Evolutionary conservation across 2,888 invertebrate genomes (phyloP).

Genomic region (Leucoma salicis): DNA sequence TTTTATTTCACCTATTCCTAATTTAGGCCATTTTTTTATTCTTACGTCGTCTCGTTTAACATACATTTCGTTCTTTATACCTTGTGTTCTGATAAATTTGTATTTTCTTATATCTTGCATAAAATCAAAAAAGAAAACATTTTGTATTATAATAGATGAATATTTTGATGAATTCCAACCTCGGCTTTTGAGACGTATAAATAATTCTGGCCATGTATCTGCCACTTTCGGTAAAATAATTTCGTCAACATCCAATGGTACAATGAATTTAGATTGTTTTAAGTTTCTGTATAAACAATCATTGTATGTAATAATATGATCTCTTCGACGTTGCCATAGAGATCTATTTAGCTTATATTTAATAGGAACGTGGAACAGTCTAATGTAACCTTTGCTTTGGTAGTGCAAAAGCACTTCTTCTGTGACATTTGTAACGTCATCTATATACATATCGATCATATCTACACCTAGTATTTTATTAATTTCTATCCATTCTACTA

Average conservation of each 20-base stretch:
- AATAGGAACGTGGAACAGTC: slow-evolving; percentile 78
- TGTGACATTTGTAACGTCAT: slow-evolving; percentile 79
- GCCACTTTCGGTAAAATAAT: slow-evolving; percentile 85
- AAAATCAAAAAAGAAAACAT: slow-evolving; percentile 86
- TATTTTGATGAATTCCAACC: slow-evolving; percentile 73
- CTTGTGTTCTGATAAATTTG: slow-evolving; percentile 30
- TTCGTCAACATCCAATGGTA: slow-evolving; percentile 89
- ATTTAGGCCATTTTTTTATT: slow-evolving; percentile 42
- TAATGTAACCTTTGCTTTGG: slow-evolving; percentile 67
- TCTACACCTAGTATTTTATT: slow-evolving; percentile 86
- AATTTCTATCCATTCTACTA: slow-evolving; percentile 88
- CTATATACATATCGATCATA: slow-evolving; percentile 85
- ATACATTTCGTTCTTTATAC: slow-evolving; percentile 53
- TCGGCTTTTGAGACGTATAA: slow-evolving; percentile 65
- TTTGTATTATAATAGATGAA: slow-evolving; percentile 84
- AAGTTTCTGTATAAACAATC: slow-evolving; percentile 89
- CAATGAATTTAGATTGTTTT: slow-evolving; percentile 82
- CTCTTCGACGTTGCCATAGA: slow-evolving; percentile 85
- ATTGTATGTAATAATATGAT: slow-evolving; percentile 89
- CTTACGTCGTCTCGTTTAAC: slow-evolving; percentile 70
- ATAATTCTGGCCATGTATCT: slow-evolving; percentile 81
- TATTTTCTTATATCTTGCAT: slow-evolving; percentile 60
- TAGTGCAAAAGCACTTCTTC: slow-evolving; percentile 82
- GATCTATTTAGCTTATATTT: slow-evolving; percentile 62
- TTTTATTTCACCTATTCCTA: slow-evolving; percentile 58